A percentile compares a stretch with the other conserved stretches of the same genome.
Conservation (phyloP, 2,113 vertebrate genomes). For the Deroptyus accipitrinus region DNA sequence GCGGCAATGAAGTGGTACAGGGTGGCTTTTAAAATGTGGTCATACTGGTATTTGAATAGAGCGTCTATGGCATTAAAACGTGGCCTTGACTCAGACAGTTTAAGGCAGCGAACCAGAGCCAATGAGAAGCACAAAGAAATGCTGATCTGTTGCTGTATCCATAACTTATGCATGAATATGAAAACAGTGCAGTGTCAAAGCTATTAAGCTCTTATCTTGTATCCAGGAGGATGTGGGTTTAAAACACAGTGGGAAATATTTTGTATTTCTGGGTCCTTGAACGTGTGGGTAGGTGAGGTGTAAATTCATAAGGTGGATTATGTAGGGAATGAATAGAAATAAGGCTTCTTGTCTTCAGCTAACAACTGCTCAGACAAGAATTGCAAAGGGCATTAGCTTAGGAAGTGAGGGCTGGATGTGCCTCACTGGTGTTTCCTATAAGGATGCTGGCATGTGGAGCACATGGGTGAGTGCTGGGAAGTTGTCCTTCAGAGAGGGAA, state of each 20-base stretch:
- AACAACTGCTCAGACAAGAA: conserved; percentile 31
- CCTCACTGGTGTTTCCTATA: background rate
- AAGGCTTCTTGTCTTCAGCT: conserved; percentile 35
- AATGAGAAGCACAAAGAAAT: conserved; percentile 68
- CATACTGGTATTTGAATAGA: conserved; percentile 74
- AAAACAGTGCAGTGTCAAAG: conserved; percentile 41
- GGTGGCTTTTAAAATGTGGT: conserved; percentile 79
- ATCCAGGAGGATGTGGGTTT: conserved; percentile 44
- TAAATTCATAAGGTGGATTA: conserved; percentile 56
- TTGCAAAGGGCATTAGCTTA: conserved; percentile 13
- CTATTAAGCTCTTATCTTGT: conserved; percentile 53
- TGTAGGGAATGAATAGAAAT: conserved; percentile 10
- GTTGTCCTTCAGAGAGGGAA: background rate
- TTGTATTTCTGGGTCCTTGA: conserved; percentile 9
- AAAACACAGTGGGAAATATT: conserved; percentile 47
- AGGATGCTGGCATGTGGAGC: rapidly evolving
- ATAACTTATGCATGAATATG: conserved; percentile 59
- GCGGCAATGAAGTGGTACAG: conserved; percentile 76
- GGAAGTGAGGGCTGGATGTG: background rate
- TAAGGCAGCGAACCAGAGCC: conserved; percentile 64
- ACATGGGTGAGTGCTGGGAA: background rate
- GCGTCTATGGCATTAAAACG: conserved; percentile 68
- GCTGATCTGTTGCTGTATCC: conserved; percentile 61
- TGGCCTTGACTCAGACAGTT: conserved; percentile 69
- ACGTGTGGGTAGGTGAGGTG: conserved; percentile 1